Conservation (phyloP, 1,140 invertebrate species). For the Lysiphlebus fabarum region DNA sequence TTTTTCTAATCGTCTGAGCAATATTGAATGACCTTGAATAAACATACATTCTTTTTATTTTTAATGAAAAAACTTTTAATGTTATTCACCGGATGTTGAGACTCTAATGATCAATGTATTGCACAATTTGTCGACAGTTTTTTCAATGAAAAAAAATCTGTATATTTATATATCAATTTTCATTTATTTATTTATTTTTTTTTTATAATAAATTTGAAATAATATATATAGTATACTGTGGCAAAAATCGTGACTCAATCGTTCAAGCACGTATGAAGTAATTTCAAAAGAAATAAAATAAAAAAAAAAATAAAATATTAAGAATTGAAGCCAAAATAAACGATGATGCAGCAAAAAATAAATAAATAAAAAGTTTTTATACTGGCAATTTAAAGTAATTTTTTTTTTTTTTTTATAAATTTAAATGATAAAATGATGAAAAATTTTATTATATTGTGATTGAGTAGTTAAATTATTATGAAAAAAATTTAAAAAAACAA, state of each 20-base stretch:
- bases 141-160: slow-evolving; percentile 19
- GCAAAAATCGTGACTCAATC: slow-evolving; percentile 39
- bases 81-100: slow-evolving; percentile 36
- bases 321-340: slow-evolving; percentile 18
- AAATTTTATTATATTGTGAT: background rate
- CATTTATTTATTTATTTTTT: background rate
- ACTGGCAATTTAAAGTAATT: background rate
- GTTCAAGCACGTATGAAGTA: slow-evolving; percentile 37
- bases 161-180: background rate
- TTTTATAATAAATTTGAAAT: slow-evolving; percentile 9
- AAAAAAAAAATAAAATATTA: slow-evolving; percentile 15
- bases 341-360: slow-evolving; percentile 7
- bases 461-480: too few relatives aligned
- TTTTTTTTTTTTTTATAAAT: too few relatives aligned
- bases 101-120: slow-evolving; percentile 23
- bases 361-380: slow-evolving; percentile 1
- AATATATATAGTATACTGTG: slow-evolving; percentile 11
- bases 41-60: background rate
- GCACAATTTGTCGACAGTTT: slow-evolving; percentile 30
- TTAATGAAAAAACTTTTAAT: slow-evolving; percentile 25
- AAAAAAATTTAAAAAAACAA: too few relatives aligned
- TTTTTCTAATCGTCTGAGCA: background rate
- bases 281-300: slow-evolving; percentile 28
- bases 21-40: background rate
- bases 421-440: too few relatives aligned